phyloP scores from a whole-genome alignment of 92 coral and sea anemone genomes.

The Pocillopora grandis region DNA sequence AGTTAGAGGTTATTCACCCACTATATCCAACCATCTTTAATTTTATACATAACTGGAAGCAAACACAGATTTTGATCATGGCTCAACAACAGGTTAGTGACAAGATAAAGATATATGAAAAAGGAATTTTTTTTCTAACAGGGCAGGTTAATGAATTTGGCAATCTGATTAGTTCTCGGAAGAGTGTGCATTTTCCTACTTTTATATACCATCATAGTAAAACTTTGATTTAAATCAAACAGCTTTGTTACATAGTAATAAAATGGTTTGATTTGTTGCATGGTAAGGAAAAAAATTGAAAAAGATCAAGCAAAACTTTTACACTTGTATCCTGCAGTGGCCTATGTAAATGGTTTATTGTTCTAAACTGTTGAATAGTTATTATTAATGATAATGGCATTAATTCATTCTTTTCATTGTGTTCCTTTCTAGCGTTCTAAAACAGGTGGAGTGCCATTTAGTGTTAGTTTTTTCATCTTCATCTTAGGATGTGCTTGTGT shows the following conservation, averaged over 20 bases:
- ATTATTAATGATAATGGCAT: neutral
- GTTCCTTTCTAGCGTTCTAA: slow-evolving; percentile 6
- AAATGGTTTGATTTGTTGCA: too few species aligned
- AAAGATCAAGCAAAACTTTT: too few species aligned
- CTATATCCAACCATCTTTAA: slow-evolving; percentile 56
- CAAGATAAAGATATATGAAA: slow-evolving; percentile 13
- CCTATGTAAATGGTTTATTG: too few species aligned
- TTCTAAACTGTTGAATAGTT: neutral
- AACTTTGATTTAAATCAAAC: too few species aligned
- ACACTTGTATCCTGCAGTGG: too few species aligned
- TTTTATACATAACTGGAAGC: slow-evolving; percentile 52
- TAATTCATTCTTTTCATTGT: neutral
- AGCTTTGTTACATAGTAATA: too few species aligned
- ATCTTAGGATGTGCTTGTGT: slow-evolving; percentile 27
- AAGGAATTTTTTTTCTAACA: neutral
- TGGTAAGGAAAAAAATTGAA: too few species aligned
- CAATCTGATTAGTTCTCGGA: too few species aligned
- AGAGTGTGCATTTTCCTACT: too few species aligned
- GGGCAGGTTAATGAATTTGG: neutral
- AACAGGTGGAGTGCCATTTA: neutral
- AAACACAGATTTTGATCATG: slow-evolving; percentile 14
- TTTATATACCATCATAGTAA: too few species aligned
- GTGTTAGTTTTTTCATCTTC: slow-evolving; percentile 19
- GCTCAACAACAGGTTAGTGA: slow-evolving; percentile 17
- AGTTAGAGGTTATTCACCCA: slow-evolving; percentile 47